These are phyloP conservation scores for Huso huso DNA, from an alignment of 2,797 vertebrate genomes.

Conservation along the genomic window DNA sequence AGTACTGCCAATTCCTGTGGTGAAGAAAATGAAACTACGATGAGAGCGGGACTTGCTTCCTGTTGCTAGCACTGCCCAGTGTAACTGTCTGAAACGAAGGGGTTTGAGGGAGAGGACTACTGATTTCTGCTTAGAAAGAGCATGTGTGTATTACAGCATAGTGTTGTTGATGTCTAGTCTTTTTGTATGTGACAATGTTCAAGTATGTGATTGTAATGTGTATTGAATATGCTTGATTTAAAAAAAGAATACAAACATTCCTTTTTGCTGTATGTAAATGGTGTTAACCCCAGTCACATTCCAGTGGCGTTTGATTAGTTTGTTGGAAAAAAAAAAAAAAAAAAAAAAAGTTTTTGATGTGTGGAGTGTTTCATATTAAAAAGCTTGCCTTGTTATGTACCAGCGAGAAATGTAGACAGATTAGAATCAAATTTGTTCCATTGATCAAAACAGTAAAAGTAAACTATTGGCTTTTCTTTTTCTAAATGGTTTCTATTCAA, in stretches of 20 bases:
- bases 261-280: conserved; percentile 28
- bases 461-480: not conserved
- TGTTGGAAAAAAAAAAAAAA: conserved; percentile 34
- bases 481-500: conserved; percentile 2
- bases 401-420: conserved; percentile 28
- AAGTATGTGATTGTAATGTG: conserved; percentile 28
- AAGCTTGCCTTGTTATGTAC: conserved; percentile 38
- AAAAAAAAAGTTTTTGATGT: conserved; percentile 33
- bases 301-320: conserved; percentile 19
- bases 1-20: conserved; percentile 80
- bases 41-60: conserved; percentile 19
- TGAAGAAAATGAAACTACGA: conserved; percentile 80
- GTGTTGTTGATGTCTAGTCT: conserved; percentile 31
- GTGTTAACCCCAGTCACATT: conserved; percentile 31
- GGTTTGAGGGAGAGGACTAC: conserved; percentile 24
- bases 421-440: conserved; percentile 1
- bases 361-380: conserved; percentile 27
- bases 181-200: conserved; percentile 37
- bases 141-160: conserved; percentile 34
- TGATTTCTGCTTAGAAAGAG: conserved; percentile 27
- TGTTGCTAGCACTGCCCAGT: conserved; percentile 24
- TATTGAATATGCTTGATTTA: conserved; percentile 30
- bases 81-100: not conserved
- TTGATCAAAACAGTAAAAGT: not conserved
- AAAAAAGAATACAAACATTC: conserved; percentile 29